A percentile compares a stretch with the other conserved stretches of the same genome.
Evolutionary conservation across 2,888 invertebrate genomes (phyloP).

Genomic region (Petrolisthes cinctipes): DNA sequence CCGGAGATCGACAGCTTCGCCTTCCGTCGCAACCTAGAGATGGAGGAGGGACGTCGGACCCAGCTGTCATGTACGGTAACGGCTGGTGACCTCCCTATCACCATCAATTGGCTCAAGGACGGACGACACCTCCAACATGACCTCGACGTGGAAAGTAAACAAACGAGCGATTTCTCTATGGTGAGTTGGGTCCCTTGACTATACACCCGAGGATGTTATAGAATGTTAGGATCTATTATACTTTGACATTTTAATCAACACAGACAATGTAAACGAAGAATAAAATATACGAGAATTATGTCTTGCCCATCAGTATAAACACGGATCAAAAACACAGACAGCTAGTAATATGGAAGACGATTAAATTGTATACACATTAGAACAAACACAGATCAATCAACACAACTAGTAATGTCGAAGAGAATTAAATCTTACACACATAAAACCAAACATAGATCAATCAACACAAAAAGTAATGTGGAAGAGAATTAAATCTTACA

Average conservation of each 20-base stretch:
- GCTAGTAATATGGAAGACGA: no score
- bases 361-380: no score
- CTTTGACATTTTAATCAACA: background rate
- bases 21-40: conserved; percentile 35
- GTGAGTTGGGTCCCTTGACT: conserved; percentile 16
- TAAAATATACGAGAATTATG: no score
- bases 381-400: no score
- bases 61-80: conserved; percentile 88
- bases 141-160: conserved; percentile 53
- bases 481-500: no score
- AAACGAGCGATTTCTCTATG: conserved; percentile 58
- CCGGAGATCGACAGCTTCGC: conserved; percentile 48
- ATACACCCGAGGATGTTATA: background rate
- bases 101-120: conserved; percentile 73
- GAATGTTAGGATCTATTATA: background rate
- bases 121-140: conserved; percentile 71
- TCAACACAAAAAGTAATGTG: no score
- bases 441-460: no score
- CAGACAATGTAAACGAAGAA: background rate
- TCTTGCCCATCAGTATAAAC: no score
- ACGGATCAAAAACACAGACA: no score
- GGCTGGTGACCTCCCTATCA: conserved; percentile 74
- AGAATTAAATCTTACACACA: no score
- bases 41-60: conserved; percentile 66
- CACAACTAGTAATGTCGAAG: no score